Base-by-base conservation (phyloP, 2,888 invertebrate species). In the Cyrtodaria siliqua region DNA sequence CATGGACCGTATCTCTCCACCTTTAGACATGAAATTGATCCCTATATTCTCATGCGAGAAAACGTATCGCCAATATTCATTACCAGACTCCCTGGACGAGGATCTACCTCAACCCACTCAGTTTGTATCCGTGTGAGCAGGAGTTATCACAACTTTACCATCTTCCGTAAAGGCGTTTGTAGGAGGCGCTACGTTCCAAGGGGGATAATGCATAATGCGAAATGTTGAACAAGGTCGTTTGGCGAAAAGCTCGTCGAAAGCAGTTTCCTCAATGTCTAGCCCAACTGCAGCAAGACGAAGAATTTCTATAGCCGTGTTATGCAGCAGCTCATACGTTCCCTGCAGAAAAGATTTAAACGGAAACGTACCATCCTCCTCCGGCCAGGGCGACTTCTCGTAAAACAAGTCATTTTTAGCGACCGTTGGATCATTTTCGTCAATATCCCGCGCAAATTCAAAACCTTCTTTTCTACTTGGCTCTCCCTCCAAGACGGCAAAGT, bases 41-140 rank as follows among this genome's bases (percentile, higher is more conserved):
- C 82, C 84, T 47, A 86, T 80, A 67, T 86, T 83, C 82, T 85
- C 80, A 86, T 83, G n/a, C 79, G 60, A 8, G 85, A 82, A 66
- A 87, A 80, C 53, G 84, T 78, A 63, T 87, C 87, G 1, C 86
- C 86, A 33, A 87, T 86, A 53, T 87, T 87, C 83, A 87, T 84
- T 33, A 87, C 84, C 0, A 87, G 75, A 29, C 84, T 83, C n/a
- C 77, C 68, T 4, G 85, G 87, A 9, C 84, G 73, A 2, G 79
- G 74, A 33, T 82, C 76, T 4, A 87, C 83, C n/a, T 67, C 83
- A 26, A 74, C 38, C 87, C 87, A 87, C 18, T 72, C 59, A 9
- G 47, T 84, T 84, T 6, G 87, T 83, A 53, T 87, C 87, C 6
- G 83, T 78, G 50, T 87, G 87, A n/a, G 82, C 80, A 9, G 85